phyloP scores from a whole-genome alignment of 2,888 invertebrate genomes.

The Alloplasta piceator region DNA sequence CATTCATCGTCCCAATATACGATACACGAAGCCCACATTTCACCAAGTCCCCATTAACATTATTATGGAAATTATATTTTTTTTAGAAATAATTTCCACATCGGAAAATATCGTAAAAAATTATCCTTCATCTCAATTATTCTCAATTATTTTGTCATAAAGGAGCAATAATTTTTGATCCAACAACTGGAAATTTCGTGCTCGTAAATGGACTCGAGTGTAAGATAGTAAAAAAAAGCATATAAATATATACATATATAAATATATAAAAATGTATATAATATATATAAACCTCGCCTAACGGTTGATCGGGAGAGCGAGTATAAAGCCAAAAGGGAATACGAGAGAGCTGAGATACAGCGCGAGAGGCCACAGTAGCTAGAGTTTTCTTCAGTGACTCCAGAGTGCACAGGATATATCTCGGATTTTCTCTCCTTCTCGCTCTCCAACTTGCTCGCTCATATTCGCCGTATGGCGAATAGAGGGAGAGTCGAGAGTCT shows the following conservation, averaged over 20 bases:
- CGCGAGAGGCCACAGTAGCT: constrained; percentile 45
- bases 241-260: neutral
- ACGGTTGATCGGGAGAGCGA: constrained; percentile 56
- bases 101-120: neutral
- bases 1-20: constrained; percentile 45
- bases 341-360: constrained; percentile 28
- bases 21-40: neutral
- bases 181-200: neutral
- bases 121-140: neutral
- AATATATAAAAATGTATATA: constrained; percentile 18
- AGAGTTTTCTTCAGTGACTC: constrained; percentile 43
- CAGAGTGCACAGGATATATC: constrained; percentile 43
- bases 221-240: neutral
- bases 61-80: neutral
- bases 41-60: neutral
- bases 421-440: constrained; percentile 29
- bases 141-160: neutral
- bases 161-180: too few relatives aligned
- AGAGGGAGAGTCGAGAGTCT: neutral
- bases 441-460: too few relatives aligned
- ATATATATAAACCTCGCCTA: constrained; percentile 39
- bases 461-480: neutral
- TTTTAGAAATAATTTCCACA: too few relatives aligned
- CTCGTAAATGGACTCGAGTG: neutral
- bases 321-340: constrained; percentile 33